These are phyloP conservation scores for Gastracanthus pulcherrimus DNA, from an alignment of 2,888 invertebrate species.

Conservation along the genomic window DNA sequence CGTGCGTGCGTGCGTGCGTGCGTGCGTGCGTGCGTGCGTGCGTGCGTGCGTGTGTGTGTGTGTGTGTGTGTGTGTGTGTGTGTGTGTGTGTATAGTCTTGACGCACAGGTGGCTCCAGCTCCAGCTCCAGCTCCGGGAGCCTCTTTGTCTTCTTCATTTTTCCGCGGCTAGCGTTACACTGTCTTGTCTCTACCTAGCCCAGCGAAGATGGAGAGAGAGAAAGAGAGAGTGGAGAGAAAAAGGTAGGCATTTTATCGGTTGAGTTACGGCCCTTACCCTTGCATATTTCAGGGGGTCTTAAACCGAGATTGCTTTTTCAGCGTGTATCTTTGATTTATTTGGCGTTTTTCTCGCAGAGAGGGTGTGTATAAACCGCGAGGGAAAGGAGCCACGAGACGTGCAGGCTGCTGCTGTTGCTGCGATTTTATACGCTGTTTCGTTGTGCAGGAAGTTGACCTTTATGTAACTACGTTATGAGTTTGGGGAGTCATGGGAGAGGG, in stretches of 20 bases:
- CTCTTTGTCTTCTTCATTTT: constrained; percentile 34
- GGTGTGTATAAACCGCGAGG: neutral
- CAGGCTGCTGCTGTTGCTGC: neutral
- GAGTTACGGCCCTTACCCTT: constrained; percentile 48
- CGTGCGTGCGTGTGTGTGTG: too few species aligned
- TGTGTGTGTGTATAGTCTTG: constrained; percentile 40
- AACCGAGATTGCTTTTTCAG: constrained; percentile 54
- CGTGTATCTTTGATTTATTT: constrained; percentile 53
- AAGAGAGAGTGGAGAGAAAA: neutral
- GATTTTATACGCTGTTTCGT: neutral
- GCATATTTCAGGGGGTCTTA: constrained; percentile 51
- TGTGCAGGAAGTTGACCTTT: neutral
- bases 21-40: too few species aligned
- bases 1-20: too few species aligned
- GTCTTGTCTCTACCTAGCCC: neutral
- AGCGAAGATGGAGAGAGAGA: constrained; percentile 36
- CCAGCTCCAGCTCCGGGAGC: constrained; percentile 38
- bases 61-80: too few species aligned
- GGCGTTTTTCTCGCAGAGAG: constrained; percentile 17
- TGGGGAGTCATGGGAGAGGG: neutral
- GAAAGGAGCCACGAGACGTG: neutral
- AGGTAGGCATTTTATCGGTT: constrained; percentile 48
- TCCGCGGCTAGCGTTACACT: constrained; percentile 10
- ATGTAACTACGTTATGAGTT: neutral
- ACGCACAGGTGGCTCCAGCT: constrained; percentile 65